Conservation (phyloP, 1,140 invertebrate species). For the Drosophila kohkoa region DNA sequence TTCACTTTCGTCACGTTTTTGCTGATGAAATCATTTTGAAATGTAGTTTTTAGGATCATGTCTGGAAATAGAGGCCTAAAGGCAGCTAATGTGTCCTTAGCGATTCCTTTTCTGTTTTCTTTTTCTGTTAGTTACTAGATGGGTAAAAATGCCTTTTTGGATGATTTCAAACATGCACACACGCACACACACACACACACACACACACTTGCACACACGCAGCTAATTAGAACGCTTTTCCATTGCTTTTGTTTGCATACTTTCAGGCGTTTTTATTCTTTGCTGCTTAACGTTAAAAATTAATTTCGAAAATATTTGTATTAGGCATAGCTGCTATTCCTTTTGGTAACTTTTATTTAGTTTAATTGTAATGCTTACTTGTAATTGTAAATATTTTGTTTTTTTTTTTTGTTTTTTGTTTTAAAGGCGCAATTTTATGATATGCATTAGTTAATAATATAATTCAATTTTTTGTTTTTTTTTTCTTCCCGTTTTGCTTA, state of each 20-base stretch:
- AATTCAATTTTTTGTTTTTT: conserved; percentile 50
- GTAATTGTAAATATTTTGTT: conserved; percentile 76
- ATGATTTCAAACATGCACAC: conserved; percentile 50
- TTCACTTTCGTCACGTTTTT: conserved; percentile 24
- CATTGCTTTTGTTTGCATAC: conserved; percentile 65
- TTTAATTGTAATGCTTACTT: conserved; percentile 67
- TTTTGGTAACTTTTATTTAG: conserved; percentile 46
- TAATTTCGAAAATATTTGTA: conserved; percentile 81
- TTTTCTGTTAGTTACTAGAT: conserved; percentile 24
- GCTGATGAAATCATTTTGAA: conserved; percentile 50
- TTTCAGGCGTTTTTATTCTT: conserved; percentile 19
- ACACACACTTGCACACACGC: conserved; percentile 24
- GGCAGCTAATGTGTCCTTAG: conserved; percentile 26
- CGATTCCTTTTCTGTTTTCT: conserved; percentile 1
- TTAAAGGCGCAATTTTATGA: conserved; percentile 84
- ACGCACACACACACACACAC: conserved; percentile 37
- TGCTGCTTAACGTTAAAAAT: conserved; percentile 60
- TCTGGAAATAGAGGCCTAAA: conserved; percentile 52
- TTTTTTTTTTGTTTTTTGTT: conserved; percentile 53
- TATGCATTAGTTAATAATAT: conserved; percentile 84
- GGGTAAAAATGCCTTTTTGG: conserved; percentile 22
- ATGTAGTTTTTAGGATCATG: conserved; percentile 61
- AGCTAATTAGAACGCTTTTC: conserved; percentile 26
- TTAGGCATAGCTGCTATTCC: conserved; percentile 65
- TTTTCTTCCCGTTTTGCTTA: conserved; percentile 40